These are phyloP conservation scores for Platyura marginata DNA, from an alignment of 1,140 invertebrate genomes.

Conservation along the genomic window DNA sequence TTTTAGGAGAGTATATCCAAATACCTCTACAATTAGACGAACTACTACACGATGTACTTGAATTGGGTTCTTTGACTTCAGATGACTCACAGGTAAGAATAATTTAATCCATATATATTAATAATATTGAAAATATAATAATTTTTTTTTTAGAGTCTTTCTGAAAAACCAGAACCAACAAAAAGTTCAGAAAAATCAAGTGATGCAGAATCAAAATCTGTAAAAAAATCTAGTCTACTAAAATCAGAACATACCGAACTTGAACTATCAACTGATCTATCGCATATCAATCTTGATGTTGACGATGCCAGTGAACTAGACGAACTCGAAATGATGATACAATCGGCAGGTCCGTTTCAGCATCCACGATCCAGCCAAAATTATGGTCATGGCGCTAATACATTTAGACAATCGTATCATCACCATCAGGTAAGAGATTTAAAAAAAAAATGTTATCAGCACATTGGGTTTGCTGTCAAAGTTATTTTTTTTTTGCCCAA, in stretches of 20 bases:
- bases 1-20: slow-evolving; percentile 22
- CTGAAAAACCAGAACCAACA: background rate
- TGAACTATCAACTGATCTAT: slow-evolving; percentile 10
- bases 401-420: slow-evolving; percentile 17
- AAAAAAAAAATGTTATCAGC: background rate
- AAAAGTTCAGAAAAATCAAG: slow-evolving; percentile 4
- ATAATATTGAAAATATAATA: background rate
- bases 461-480: too few relatives aligned
- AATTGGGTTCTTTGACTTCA: slow-evolving; percentile 16
- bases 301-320: slow-evolving; percentile 23
- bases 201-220: slow-evolving; percentile 5
- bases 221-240: background rate
- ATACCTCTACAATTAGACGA: slow-evolving; percentile 18
- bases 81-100: slow-evolving; percentile 14
- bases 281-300: slow-evolving; percentile 23
- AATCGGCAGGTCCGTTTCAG: slow-evolving; percentile 19
- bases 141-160: background rate
- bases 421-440: slow-evolving; percentile 20
- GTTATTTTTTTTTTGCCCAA: slow-evolving; percentile 5
- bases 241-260: slow-evolving; percentile 14
- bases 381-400: slow-evolving; percentile 6
- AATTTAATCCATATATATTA: background rate
- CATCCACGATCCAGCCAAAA: slow-evolving; percentile 8
- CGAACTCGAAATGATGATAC: slow-evolving; percentile 19
- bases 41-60: slow-evolving; percentile 21